These are phyloP conservation scores for Haplotaxodon microlepis DNA, from an alignment of 2,113 vertebrate genomes.

Conservation along the genomic window DNA sequence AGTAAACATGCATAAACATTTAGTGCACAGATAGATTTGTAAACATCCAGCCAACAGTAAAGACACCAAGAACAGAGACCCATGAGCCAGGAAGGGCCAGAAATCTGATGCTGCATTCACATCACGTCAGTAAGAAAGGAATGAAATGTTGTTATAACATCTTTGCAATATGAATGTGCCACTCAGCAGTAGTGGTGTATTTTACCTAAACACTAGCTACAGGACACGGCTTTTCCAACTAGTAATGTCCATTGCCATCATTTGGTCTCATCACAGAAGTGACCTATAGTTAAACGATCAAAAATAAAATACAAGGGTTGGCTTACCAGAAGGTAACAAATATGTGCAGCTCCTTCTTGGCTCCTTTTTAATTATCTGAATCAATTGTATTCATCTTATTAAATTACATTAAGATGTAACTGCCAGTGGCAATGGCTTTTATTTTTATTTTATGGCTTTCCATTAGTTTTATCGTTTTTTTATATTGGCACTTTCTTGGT, in stretches of 20 bases:
- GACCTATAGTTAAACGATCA: neutral
- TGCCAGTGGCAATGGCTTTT: neutral
- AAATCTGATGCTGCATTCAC: neutral
- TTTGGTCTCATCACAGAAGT: neutral
- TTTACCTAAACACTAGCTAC: neutral
- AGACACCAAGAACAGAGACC: neutral
- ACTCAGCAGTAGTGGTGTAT: neutral
- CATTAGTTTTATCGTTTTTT: neutral
- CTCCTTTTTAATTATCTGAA: neutral
- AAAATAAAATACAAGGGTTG: neutral
- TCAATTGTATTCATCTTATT: neutral
- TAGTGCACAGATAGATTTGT: conserved; percentile 23
- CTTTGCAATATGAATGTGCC: neutral
- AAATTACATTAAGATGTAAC: neutral
- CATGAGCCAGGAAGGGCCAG: neutral
- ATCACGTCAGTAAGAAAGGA: neutral
- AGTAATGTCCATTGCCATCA: neutral
- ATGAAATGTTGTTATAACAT: neutral
- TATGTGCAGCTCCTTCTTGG: neutral
- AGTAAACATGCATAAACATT: conserved; percentile 43
- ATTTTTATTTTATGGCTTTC: neutral
- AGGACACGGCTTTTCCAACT: neutral
- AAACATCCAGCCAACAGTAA: conserved; percentile 30
- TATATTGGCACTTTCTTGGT: neutral
- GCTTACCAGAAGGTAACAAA: neutral